phyloP scores from a whole-genome alignment of 2,888 invertebrate species.

The Achlya flavicornis region DNA sequence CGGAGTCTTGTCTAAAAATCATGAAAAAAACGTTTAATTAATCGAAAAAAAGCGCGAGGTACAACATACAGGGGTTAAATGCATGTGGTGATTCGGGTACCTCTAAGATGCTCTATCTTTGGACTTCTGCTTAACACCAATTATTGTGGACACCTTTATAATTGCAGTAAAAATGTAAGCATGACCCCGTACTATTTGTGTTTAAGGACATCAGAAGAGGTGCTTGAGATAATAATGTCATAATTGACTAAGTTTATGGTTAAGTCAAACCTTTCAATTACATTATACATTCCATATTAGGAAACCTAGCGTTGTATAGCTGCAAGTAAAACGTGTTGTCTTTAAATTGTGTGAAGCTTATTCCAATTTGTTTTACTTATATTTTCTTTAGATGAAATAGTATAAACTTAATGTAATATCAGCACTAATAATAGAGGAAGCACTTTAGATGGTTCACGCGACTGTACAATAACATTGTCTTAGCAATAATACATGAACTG shows the following conservation, averaged over 20 bases:
- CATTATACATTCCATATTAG: no score
- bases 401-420: not conserved
- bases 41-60: no score
- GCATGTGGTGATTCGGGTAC: no score
- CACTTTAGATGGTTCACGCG: constrained; percentile 25
- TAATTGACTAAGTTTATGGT: not conserved
- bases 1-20: no score
- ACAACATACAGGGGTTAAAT: no score
- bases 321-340: not conserved
- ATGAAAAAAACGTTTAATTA: no score
- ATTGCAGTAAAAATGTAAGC: no score
- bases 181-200: not conserved
- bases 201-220: not conserved
- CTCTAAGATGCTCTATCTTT: no score
- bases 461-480: constrained; percentile 23
- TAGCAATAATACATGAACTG: constrained; percentile 38
- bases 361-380: not conserved
- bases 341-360: not conserved
- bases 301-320: no score
- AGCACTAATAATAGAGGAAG: constrained; percentile 11
- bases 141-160: no score
- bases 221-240: not conserved
- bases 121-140: no score
- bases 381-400: not conserved
- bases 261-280: no score